Evolutionary conservation across 2,888 invertebrate genomes (phyloP), one percentile per base, ranked within the genome.

Genomic region (Folsomia candida): DNA sequence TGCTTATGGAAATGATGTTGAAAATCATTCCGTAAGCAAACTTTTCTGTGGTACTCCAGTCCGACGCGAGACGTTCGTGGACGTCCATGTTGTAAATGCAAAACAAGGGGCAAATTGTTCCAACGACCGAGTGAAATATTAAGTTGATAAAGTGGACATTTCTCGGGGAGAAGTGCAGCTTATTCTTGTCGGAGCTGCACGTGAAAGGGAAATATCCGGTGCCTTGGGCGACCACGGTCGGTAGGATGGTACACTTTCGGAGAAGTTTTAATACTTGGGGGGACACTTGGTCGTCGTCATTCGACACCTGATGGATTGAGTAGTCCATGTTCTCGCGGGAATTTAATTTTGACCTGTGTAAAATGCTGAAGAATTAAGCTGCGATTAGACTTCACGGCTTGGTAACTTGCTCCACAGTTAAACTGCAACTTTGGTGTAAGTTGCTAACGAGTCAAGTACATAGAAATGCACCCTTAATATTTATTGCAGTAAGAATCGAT

Each of bases 31-130:
- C 61, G 4, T 18, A 61, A 9, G 61, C 27, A 28, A 61, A 61
- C 20, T 61, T 61, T 28, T 61, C 61, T 11, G 61, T 61, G 27
- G 28, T 2, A 22, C 61, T 61, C 61, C 28, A 26, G 4, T 61
- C 28, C 6, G n/a, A 26, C 61, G 61, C 28, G 26, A 28, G 14
- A 11, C 27, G 28, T 26, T 9, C 2, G 9, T 26, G 27, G 3
- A 61, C 20, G n/a, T 61, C 29, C n/a, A n/a, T 18, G 29, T 61
- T n/a, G 18, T 29, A 61, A 27, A 61, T 26, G 20, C 28, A 61
- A 22, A 61, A 26, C 4, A 61, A n/a, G n/a, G 54, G 54, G 20
- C 54, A 54, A 54, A 54, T 6, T 14, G 54, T 54, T 22, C 54
- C 54, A 6, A 54, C 11, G 22, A 54, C 6, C 4, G 54, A 54